Evolutionary conservation across 2,113 vertebrate genomes (phyloP).

Genomic region (Caretta caretta): DNA sequence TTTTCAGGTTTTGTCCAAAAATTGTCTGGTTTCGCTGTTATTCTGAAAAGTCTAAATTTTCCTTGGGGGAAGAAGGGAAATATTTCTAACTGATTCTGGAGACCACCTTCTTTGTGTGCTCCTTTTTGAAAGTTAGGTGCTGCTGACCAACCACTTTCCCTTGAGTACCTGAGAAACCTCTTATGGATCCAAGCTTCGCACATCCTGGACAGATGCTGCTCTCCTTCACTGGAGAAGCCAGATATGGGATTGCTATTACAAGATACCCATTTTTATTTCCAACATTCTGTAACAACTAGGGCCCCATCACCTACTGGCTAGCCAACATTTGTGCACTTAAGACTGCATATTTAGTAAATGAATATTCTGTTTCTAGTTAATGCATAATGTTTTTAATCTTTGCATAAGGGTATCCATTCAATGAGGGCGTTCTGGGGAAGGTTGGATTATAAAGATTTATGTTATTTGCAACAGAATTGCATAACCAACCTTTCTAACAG

Average conservation of each 20-base stretch:
- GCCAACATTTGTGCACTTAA: background rate
- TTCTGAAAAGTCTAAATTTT: background rate
- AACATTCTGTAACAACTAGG: background rate
- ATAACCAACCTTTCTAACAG: background rate
- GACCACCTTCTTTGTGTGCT: background rate
- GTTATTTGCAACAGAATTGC: background rate
- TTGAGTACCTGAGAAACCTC: background rate
- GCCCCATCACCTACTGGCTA: no score
- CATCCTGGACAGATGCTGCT: background rate
- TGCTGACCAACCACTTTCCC: background rate
- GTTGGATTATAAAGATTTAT: background rate
- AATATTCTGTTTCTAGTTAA: background rate
- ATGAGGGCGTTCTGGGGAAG: background rate
- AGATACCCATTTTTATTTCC: background rate
- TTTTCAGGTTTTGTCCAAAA: background rate
- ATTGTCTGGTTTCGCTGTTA: background rate
- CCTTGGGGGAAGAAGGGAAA: background rate
- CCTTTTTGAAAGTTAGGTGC: background rate
- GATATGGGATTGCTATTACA: background rate
- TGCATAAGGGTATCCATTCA: background rate
- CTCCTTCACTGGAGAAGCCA: background rate
- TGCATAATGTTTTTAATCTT: background rate
- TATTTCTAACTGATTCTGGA: background rate
- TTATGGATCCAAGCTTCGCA: accelerated
- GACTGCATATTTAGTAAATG: background rate